Evolutionary conservation across 2,113 vertebrate genomes (phyloP), one percentile per base, ranked within the genome.

Genomic region (Morone saxatilis): DNA sequence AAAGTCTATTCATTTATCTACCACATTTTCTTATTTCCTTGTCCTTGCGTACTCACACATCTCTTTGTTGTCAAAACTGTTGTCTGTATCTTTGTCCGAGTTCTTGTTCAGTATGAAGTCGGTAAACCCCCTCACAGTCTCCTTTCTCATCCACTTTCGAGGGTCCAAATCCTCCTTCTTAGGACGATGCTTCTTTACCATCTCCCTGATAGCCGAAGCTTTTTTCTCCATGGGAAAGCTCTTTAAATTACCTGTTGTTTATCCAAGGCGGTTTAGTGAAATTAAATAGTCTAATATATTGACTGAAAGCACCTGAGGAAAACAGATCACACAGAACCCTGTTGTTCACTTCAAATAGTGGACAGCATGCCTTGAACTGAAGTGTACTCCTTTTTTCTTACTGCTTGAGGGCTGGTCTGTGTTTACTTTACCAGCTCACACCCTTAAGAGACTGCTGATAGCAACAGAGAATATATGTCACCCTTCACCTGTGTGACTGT

Each of bases 1-100:
- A 31, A 4, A 36, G 14, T 12, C 10, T 25, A 3, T 40, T 45
- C 14, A 7, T 51, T 31, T 22, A 14, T 71, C 60, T 51, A n/a
- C 16, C 25, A 50, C 3, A 17, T 38, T 48, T 41, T 12, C 2
- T 60, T 11, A 40, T 3, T 7, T 61, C 40, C 38, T 40, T 47
- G 5, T 41, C 11, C 22, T 57, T 43, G 7, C 5, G 41, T 89
- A 96, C 96, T 96, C 83, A 96, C 96, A 87, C 95, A 96, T 95
- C 59, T 94, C 93, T n/a, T 76, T 84, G 69, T 86, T 84, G 88
- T 96, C 94, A 73, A 92, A 96, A 71, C 87, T 92, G 31, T 57
- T 71, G 79, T 96, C 94, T 0, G 47, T 86, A 17, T 91, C 88
- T 41, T 66, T 54, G 17, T 91, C 92, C 0, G 72, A 25, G 17